These are phyloP conservation scores for Craterocephalus amniculus DNA, from an alignment of 2,797 vertebrate species.

Conservation along the genomic window DNA sequence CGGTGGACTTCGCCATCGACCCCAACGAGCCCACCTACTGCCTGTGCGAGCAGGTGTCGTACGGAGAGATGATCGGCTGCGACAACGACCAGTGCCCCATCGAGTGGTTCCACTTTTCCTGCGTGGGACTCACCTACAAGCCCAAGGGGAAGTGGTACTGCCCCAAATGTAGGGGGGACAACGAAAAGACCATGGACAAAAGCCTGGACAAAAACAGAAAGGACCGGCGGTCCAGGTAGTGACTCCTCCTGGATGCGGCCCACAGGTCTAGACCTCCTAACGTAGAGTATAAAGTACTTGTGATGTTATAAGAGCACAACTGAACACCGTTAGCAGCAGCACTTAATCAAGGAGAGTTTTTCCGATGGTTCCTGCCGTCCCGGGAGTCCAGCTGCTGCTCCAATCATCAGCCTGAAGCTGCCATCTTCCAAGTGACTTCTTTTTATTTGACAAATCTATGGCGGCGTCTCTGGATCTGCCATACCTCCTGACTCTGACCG, in stretches of 20 bases:
- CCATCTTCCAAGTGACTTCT: slow-evolving; percentile 41
- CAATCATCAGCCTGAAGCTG: slow-evolving; percentile 45
- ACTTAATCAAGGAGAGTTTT: slow-evolving; percentile 55
- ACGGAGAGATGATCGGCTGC: no score
- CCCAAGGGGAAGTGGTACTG: slow-evolving; percentile 99
- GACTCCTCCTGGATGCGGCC: no score
- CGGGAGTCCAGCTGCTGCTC: slow-evolving; percentile 44
- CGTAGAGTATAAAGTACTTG: slow-evolving; percentile 27
- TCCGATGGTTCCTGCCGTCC: slow-evolving; percentile 26
- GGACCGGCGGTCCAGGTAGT: slow-evolving; percentile 97
- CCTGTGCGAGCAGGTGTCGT: slow-evolving; percentile 97
- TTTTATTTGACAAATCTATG: slow-evolving; percentile 28
- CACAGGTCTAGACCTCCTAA: slow-evolving; percentile 19
- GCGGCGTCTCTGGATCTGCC: slow-evolving; percentile 39
- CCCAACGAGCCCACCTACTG: slow-evolving; percentile 99
- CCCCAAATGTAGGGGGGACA: slow-evolving; percentile 97
- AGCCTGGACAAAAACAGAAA: slow-evolving; percentile 97
- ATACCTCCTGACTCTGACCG: slow-evolving; percentile 21
- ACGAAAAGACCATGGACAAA: slow-evolving; percentile 99
- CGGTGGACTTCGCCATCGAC: slow-evolving; percentile 94
- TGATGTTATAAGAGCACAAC: slow-evolving; percentile 67
- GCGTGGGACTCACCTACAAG: slow-evolving; percentile 97
- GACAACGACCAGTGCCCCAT: slow-evolving; percentile 98
- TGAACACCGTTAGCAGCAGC: slow-evolving; percentile 49
- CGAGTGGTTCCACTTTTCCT: slow-evolving; percentile 99